Percentiles rank a stretch among this genome's conserved stretches.
Conservation (phyloP, 2,888 invertebrate genomes). For the Leucophenga maculata region DNA sequence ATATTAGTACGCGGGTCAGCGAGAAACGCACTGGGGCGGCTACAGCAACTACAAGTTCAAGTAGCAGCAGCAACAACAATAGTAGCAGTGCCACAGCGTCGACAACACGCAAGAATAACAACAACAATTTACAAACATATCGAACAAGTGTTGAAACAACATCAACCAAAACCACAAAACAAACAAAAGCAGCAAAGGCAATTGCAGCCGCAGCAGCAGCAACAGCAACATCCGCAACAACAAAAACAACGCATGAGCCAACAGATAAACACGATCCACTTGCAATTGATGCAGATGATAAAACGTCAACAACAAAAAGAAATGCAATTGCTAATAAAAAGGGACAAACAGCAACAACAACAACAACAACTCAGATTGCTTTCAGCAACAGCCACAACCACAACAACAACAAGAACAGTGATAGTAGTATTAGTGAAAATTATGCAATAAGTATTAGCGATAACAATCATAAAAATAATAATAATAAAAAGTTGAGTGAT, state of each 20-base stretch:
- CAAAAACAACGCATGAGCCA: slow-evolving; percentile 38
- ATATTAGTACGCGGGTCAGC: slow-evolving; percentile 52
- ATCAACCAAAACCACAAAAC: slow-evolving; percentile 46
- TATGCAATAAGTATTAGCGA: slow-evolving; percentile 56
- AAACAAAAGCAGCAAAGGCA: slow-evolving; percentile 45
- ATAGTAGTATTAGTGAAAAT: slow-evolving; percentile 64
- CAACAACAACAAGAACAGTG: slow-evolving; percentile 61
- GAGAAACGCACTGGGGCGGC: slow-evolving; percentile 47
- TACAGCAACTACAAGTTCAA: slow-evolving; percentile 40
- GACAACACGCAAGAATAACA: slow-evolving; percentile 47
- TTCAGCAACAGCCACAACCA: slow-evolving; percentile 39
- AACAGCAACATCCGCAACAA: slow-evolving; percentile 45
- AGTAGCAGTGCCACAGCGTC: slow-evolving; percentile 28
- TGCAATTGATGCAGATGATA: slow-evolving; percentile 24
- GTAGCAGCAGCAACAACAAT: slow-evolving; percentile 38
- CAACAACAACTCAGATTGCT: slow-evolving; percentile 38
- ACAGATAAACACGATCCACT: slow-evolving; percentile 38
- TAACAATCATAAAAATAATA: slow-evolving; percentile 52
- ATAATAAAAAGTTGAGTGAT: slow-evolving; percentile 58
- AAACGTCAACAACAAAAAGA: slow-evolving; percentile 23
- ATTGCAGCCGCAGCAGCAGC: slow-evolving; percentile 38
- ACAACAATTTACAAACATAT: slow-evolving; percentile 58
- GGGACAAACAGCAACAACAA: slow-evolving; percentile 28
- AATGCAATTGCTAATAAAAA: slow-evolving; percentile 2
- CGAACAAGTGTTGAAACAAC: slow-evolving; percentile 48